Evolutionary conservation across 2,888 invertebrate genomes (phyloP).

Genomic region (Tipula helvola): DNA sequence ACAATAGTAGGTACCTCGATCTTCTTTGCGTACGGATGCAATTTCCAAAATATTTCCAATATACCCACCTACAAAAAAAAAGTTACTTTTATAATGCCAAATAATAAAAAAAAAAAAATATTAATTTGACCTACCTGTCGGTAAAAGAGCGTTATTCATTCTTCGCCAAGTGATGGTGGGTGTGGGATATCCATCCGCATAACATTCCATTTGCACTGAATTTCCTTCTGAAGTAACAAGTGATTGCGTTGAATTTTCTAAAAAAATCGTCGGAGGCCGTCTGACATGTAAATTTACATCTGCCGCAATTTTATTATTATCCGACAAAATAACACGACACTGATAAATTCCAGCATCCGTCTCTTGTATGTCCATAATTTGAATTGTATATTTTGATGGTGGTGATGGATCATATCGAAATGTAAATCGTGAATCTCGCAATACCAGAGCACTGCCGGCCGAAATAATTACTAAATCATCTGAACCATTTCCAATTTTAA

Average conservation of each 20-base stretch:
- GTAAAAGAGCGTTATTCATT: slow-evolving; percentile 84
- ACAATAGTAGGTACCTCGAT: slow-evolving; percentile 86
- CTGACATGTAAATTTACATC: slow-evolving; percentile 76
- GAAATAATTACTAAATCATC: slow-evolving; percentile 64
- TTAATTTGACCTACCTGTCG: slow-evolving; percentile 48
- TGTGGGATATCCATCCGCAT: slow-evolving; percentile 73
- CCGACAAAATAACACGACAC: slow-evolving; percentile 76
- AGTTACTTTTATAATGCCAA: too few species aligned
- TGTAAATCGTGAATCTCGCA: slow-evolving; percentile 74
- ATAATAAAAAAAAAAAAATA: not conserved
- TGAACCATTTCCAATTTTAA: slow-evolving; percentile 44
- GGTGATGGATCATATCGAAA: slow-evolving; percentile 66
- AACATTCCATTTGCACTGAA: slow-evolving; percentile 71
- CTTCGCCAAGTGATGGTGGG: slow-evolving; percentile 84
- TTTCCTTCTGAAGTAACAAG: slow-evolving; percentile 35
- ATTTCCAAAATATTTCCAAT: slow-evolving; percentile 74
- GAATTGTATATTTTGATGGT: slow-evolving; percentile 67
- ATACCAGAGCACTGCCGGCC: slow-evolving; percentile 68
- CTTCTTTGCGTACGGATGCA: slow-evolving; percentile 66
- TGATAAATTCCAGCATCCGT: slow-evolving; percentile 82
- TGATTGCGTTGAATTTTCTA: slow-evolving; percentile 83
- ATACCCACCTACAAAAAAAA: slow-evolving; percentile 27
- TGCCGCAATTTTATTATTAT: slow-evolving; percentile 67
- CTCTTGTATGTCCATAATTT: slow-evolving; percentile 88
- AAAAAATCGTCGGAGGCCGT: slow-evolving; percentile 73